Percentiles rank a stretch among this genome's conserved stretches.
Conservation (phyloP, 1,140 invertebrate species). For the Frieseomelitta varia region DNA sequence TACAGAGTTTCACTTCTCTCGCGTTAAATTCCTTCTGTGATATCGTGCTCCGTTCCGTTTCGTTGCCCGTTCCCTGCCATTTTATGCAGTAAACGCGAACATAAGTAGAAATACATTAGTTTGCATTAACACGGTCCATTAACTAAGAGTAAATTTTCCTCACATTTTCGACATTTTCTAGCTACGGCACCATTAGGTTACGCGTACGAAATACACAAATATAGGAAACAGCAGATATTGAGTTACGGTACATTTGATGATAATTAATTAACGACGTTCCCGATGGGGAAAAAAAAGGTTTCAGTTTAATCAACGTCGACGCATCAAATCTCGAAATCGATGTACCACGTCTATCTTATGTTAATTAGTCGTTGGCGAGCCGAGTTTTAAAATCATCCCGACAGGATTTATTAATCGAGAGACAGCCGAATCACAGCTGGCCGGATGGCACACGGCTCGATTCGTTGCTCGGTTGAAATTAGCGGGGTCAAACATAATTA, state of each 20-base stretch:
- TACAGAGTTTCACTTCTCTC: too few relatives aligned
- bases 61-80: background rate
- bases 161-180: background rate
- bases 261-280: background rate
- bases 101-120: background rate
- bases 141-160: background rate
- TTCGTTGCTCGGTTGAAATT: slow-evolving; percentile 2
- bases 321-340: background rate
- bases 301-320: background rate
- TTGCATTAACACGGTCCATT: background rate
- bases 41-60: background rate
- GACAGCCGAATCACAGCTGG: too few relatives aligned
- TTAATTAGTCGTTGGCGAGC: background rate
- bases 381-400: background rate
- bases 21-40: background rate
- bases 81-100: background rate
- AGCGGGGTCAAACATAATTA: slow-evolving; percentile 49
- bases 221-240: too few relatives aligned
- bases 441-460: background rate
- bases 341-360: too few relatives aligned
- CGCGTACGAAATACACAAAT: background rate
- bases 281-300: too few relatives aligned
- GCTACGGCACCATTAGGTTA: background rate
- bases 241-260: background rate
- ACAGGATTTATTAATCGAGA: slow-evolving; percentile 38